phyloP scores from a whole-genome alignment of 2,888 invertebrate species.

The Clanis bilineata region DNA sequence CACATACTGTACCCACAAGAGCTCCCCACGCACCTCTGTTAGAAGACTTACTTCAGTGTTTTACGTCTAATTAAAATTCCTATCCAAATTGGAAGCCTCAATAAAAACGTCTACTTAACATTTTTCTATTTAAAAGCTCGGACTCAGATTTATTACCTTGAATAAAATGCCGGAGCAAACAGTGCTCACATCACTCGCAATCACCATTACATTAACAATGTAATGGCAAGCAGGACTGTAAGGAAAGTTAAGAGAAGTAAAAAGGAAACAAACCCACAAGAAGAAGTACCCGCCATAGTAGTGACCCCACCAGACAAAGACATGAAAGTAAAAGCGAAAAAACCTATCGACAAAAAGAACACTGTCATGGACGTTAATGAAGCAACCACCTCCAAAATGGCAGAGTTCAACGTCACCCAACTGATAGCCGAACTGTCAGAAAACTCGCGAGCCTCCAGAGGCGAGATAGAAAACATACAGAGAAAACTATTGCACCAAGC shows the following conservation, averaged over 20 bases:
- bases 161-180: slow-evolving; percentile 25
- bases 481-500: slow-evolving; percentile 70
- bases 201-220: slow-evolving; percentile 77
- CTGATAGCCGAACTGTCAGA: slow-evolving; percentile 72
- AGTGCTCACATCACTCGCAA: slow-evolving; percentile 43
- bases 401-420: slow-evolving; percentile 68
- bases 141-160: slow-evolving; percentile 19
- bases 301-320: slow-evolving; percentile 64
- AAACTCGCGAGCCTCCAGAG: slow-evolving; percentile 70
- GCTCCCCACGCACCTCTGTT: slow-evolving; percentile 31
- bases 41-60: slow-evolving; percentile 1
- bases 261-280: slow-evolving; percentile 54
- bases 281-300: slow-evolving; percentile 58
- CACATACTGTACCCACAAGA: slow-evolving; percentile 31
- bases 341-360: slow-evolving; percentile 41
- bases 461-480: slow-evolving; percentile 74
- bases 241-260: slow-evolving; percentile 88
- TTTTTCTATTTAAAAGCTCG: slow-evolving; percentile 19
- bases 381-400: slow-evolving; percentile 51
- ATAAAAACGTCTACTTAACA: slow-evolving; percentile 35
- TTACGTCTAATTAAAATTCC: slow-evolving; percentile 23
- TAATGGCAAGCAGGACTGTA: slow-evolving; percentile 87
- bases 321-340: slow-evolving; percentile 67
- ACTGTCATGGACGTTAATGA: slow-evolving; percentile 31
- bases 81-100: slow-evolving; percentile 41